Base-by-base conservation (phyloP, 1,140 invertebrate genomes). In the Heliconius congener region DNA sequence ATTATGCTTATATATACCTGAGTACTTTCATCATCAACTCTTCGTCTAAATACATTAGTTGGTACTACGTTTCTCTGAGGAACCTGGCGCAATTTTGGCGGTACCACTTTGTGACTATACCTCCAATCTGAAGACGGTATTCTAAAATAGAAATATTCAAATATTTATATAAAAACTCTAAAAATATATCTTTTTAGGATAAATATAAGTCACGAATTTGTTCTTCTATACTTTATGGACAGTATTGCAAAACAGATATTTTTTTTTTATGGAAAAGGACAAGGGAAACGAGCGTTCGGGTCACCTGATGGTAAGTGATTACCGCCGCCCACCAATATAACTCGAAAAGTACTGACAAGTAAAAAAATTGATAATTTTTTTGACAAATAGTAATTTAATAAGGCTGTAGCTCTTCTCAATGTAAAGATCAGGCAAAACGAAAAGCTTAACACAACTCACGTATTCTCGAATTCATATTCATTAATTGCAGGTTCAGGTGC, bases 21-120 rank as follows among this genome's bases (percentile, higher is more conserved):
- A 39, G 88, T 87, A 34, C 81, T 83, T 70, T 95, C 93, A 82
- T 95, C 91, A 76, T 95, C 95, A 13, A 91, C 94, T 82, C 95
- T 85, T 78, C 95, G 78, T 8, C 94, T 82, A 71, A 95, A 94
- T 1, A 95, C 89, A 74, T 93, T 94, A 19, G 89, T 84, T 0
- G 91, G 91, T 3, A 94, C 82, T 23, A 91, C 85, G 73, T 84
- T 91, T 50, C 90, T 80, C 76, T 90, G 90, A 39, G 94, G 88
- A 4, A 93, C 86, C 71, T 88, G 82, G 16, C 91, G 81, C 70
- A 93, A 71, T 76, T 89, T 88, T n/a, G 92, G 91, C 9, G 92
- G 89, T 8, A 90, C 85, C 73, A 90, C 88, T 73, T 91, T 89
- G 79, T 77, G 70, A 8, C 34, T 70, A 55, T 93, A 93, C 73